These are phyloP conservation scores for Scomber japonicus DNA, from an alignment of 2,113 vertebrate species.

Conservation along the genomic window DNA sequence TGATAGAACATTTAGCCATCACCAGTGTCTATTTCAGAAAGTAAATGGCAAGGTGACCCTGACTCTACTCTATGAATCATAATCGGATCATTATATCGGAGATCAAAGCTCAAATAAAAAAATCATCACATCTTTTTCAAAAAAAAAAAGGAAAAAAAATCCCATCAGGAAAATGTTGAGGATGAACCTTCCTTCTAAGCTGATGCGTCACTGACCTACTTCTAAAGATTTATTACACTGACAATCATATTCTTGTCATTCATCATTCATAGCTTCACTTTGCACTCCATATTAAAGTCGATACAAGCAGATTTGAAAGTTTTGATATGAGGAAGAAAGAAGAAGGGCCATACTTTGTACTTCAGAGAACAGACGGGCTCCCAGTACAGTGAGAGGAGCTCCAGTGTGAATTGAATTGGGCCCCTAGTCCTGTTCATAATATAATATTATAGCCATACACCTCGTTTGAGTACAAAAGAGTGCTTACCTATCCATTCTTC, in stretches of 20 bases:
- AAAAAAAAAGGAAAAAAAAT: neutral
- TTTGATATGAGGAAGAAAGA: constrained; percentile 1
- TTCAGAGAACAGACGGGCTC: neutral
- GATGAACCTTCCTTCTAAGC: neutral
- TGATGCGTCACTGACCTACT: constrained; percentile 49
- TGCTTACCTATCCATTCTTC: constrained; percentile 39
- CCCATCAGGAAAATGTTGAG: neutral
- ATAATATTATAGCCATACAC: neutral
- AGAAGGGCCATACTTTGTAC: neutral
- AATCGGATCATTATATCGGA: constrained; percentile 5
- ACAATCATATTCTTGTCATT: constrained; percentile 49
- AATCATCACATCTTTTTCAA: constrained; percentile 11
- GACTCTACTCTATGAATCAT: neutral
- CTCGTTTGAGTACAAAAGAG: constrained; percentile 29
- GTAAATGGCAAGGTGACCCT: neutral
- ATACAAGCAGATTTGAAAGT: constrained; percentile 26
- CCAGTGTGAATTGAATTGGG: neutral
- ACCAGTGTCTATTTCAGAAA: neutral
- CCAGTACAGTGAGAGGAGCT: neutral
- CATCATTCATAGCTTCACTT: constrained; percentile 52
- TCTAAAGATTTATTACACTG: constrained; percentile 49
- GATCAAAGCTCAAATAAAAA: constrained; percentile 28
- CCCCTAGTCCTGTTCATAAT: neutral
- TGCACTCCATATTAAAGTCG: constrained; percentile 33
- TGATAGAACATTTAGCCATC: too few relatives aligned